Evolutionary conservation across 2,113 vertebrate species (phyloP), one percentile per base, ranked within the genome.

Genomic region (Tachuris rubrigastra): DNA sequence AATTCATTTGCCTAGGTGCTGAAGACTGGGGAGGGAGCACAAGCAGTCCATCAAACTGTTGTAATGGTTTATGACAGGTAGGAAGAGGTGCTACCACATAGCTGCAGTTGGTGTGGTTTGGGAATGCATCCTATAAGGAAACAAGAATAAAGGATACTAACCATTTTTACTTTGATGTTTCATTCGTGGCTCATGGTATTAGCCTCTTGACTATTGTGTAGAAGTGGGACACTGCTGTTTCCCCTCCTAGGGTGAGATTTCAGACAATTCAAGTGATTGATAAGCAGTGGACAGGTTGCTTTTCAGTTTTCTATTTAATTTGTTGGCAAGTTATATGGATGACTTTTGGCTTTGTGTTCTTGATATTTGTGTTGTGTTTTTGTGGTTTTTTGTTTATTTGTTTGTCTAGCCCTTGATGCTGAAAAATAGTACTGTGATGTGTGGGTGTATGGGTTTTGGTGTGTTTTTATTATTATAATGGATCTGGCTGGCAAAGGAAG

Each of bases 311-410:
- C 28, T 52, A 2, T 80, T 65, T 47, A 39, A 50, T 67, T 85
- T 80, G 35, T 79, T 76, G 76, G 8, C 6, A 50, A 59, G 8
- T 21, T 67, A 1, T 68, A 21, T n/a, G 24, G 14, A 17, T 71
- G 12, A 7, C 37, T 83, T 85, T 67, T 65, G 10, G 5, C 28
- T 56, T 58, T 35, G 14, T 58, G 8, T 27, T 68, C 18, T 35
- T 35, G 23, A 49, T 7, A 2, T 65, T 80, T 31, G 6, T 55
- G n/a, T 56, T 49, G 3, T 46, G 25, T 33, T 55, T 9, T 24
- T 12, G 30, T 30, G 1, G 1, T 24, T 10, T 15, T 37, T n/a
- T 17, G 16, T 28, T 5, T 14, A 12, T 21, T 35, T 16, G 5
- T 14, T 31, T 77, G 31, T 72, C 41, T 16, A 31, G 31, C 49